These are phyloP conservation scores for Samia ricini DNA, from an alignment of 1,140 invertebrate species.

Conservation along the genomic window DNA sequence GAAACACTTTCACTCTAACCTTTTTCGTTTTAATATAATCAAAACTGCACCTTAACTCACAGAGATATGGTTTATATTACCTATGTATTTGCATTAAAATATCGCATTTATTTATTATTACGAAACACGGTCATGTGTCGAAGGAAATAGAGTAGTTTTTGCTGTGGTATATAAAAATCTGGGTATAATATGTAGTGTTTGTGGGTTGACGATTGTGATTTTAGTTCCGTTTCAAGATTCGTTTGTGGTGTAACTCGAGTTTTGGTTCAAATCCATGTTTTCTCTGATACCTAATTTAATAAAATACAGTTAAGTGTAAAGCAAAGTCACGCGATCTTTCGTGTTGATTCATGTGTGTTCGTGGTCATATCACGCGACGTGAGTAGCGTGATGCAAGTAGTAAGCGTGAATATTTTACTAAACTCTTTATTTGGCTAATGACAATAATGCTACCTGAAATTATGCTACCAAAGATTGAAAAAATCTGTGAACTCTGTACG, in stretches of 20 bases:
- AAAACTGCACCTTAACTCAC: slow-evolving; percentile 29
- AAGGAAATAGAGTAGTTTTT: neutral
- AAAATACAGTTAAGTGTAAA: neutral
- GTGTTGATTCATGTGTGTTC: neutral
- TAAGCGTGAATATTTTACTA: neutral
- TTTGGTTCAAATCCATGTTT: no score
- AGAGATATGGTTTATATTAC: neutral
- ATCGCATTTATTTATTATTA: neutral
- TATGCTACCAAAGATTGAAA: no score
- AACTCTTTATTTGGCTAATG: no score
- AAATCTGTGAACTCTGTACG: no score
- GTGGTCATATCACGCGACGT: neutral
- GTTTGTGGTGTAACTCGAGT: neutral
- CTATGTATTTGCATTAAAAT: neutral
- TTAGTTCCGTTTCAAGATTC: neutral
- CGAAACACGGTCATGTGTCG: neutral
- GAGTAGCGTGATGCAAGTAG: neutral
- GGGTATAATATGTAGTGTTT: neutral
- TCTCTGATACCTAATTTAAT: neutral
- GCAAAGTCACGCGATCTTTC: neutral
- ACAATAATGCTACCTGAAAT: no score
- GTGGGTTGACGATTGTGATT: neutral
- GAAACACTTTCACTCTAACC: slow-evolving; percentile 51
- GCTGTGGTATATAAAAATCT: neutral
- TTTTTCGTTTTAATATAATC: slow-evolving; percentile 21